Evolutionary conservation across 1,140 invertebrate genomes (phyloP), one percentile per base, ranked within the genome.

Genomic region (Cheumatopsyche charites): DNA sequence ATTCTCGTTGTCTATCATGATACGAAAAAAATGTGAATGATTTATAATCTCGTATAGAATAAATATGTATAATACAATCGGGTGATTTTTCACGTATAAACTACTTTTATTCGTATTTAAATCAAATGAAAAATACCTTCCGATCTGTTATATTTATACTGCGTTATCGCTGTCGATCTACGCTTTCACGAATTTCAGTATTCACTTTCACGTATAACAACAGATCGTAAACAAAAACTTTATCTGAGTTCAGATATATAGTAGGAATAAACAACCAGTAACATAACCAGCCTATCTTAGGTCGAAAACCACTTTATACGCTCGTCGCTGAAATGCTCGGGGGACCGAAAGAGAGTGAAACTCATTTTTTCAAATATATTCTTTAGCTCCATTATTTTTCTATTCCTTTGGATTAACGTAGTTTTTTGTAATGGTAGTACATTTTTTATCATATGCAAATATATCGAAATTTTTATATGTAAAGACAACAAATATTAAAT

Each of bases 161-260:
- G 29, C 9, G 29, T 9, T 36, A 36, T 36, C 29, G 29, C 29
- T 9, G 29, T 36, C 29, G 29, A 36, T 36, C 29, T 36, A 36
- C 29, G 29, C 29, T 36, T 36, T 36, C 29, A 36, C 3, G 29
- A 17, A 17, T 52, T 52, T 52, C 15, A 52, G 47, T 36, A 52
- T 52, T 52, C 47, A 52, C 19, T 52, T 52, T 52, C 19, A 17
- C 47, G 19, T 17, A 52, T 52, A 36, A 52, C 15, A 58, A 25
- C 55, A 58, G 55, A 58, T 58, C 55, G 21, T 58, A 58, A 58
- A 58, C 55, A 58, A 58, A 58, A 58, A 25, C 19, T 21, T 58
- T 58, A 58, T 58, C 55, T 58, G 1, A n/a, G 11, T 47, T 47
- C 43, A 47, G 17, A 58, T 58, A 58, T 58, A 58, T 58, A 58